Percentiles rank a stretch among this genome's conserved stretches.
phyloP scores from a whole-genome alignment of 2,113 vertebrate genomes.

The Corydoras sp. region DNA sequence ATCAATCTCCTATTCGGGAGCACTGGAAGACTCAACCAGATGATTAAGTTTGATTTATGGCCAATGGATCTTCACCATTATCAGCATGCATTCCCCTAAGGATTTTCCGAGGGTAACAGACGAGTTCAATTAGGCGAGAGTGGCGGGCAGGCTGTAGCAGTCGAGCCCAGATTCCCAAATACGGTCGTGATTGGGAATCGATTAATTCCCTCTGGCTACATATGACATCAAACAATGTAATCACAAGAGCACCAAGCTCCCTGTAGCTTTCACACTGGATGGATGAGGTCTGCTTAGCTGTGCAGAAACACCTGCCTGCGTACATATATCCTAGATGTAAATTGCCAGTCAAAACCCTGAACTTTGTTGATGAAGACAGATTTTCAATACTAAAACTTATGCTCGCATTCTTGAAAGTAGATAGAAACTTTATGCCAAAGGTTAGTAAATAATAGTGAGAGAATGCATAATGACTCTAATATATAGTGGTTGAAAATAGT shows the following conservation, averaged over 20 bases:
- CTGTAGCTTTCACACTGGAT: slow-evolving; percentile 46
- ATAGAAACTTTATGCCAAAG: too few relatives aligned
- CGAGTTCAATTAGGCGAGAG: slow-evolving; percentile 37
- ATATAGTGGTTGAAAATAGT: too few relatives aligned
- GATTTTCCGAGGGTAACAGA: slow-evolving; percentile 36
- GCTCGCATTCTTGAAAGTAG: too few relatives aligned
- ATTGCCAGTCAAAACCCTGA: too few relatives aligned
- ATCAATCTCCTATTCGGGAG: slow-evolving; percentile 46
- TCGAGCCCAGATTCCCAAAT: slow-evolving; percentile 38
- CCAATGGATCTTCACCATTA: slow-evolving; percentile 47
- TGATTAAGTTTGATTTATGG: slow-evolving; percentile 50
- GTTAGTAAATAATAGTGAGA: too few relatives aligned
- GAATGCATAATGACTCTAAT: too few relatives aligned
- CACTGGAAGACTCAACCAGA: slow-evolving; percentile 44
- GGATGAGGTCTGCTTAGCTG: slow-evolving; percentile 48
- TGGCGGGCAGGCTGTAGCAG: slow-evolving; percentile 23
- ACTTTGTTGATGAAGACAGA: too few relatives aligned
- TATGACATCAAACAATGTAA: slow-evolving; percentile 43
- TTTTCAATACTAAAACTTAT: too few relatives aligned
- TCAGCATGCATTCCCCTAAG: slow-evolving; percentile 38
- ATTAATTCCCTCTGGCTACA: slow-evolving; percentile 38
- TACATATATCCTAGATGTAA: not conserved
- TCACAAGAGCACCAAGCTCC: slow-evolving; percentile 42
- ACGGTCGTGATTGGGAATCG: slow-evolving; percentile 44
- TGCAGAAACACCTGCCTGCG: slow-evolving; percentile 45